A percentile compares a stretch with the other conserved stretches of the same genome.
Conservation (phyloP, 1,140 invertebrate genomes). For the Doryteuthis pealeii region DNA sequence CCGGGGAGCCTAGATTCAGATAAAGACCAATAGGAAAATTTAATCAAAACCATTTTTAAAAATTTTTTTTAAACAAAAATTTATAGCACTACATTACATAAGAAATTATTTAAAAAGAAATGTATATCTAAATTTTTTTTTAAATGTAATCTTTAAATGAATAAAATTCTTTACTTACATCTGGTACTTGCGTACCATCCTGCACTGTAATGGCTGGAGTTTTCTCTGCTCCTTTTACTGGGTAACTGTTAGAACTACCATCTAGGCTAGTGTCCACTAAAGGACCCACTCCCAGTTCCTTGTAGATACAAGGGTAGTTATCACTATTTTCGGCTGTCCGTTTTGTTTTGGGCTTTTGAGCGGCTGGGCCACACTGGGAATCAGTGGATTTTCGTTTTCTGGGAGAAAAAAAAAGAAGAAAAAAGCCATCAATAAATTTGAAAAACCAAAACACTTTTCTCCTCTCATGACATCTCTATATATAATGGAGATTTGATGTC, state of each 20-base stretch:
- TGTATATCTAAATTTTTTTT: not conserved
- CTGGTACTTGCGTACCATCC: not conserved
- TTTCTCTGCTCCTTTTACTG: not conserved
- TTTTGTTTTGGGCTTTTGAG: not conserved
- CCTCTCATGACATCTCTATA: no score
- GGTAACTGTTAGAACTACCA: not conserved
- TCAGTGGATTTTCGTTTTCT: conserved; percentile 30
- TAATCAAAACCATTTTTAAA: not conserved
- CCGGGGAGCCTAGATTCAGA: not conserved
- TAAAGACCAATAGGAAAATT: not conserved
- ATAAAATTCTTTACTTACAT: not conserved
- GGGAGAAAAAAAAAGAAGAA: conserved; percentile 17
- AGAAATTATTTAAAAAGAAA: not conserved
- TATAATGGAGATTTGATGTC: no score
- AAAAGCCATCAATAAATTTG: not conserved
- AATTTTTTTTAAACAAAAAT: not conserved
- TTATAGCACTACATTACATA: not conserved
- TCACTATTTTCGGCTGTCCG: conserved; percentile 20
- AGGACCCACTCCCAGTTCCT: conserved; percentile 34
- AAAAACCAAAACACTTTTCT: not conserved
- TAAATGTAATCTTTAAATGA: not conserved
- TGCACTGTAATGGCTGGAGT: not conserved
- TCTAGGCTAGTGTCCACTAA: conserved; percentile 29
- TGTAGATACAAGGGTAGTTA: conserved; percentile 14
- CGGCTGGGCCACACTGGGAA: conserved; percentile 13